Evolutionary conservation across 2,888 invertebrate genomes (phyloP).

Genomic region (Latrodectus elegans): DNA sequence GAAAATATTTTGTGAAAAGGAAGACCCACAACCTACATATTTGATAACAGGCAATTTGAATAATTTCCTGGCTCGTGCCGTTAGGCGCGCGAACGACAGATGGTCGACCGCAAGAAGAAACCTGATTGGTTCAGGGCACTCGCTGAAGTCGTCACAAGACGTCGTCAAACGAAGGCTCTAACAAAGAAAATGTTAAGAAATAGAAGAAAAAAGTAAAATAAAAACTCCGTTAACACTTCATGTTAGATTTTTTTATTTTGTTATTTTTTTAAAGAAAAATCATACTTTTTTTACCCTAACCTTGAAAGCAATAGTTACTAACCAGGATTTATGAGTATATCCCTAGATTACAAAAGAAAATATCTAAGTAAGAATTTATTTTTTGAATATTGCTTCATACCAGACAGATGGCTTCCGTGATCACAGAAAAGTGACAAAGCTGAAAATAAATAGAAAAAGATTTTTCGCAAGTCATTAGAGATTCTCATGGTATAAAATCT

Average conservation of each 20-base stretch:
- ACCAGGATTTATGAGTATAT: background rate
- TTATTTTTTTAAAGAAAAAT: too few relatives aligned
- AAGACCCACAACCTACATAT: background rate
- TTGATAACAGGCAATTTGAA: background rate
- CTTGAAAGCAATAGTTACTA: conserved; percentile 4
- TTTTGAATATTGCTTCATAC: conserved; percentile 7
- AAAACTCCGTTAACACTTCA: background rate
- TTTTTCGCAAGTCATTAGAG: too few relatives aligned
- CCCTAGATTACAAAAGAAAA: background rate
- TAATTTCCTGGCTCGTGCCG: conserved; percentile 26
- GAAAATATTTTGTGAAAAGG: too few relatives aligned
- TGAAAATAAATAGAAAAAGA: too few relatives aligned
- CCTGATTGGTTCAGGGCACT: conserved; percentile 16
- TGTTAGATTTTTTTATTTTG: background rate
- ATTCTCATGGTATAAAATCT: too few relatives aligned
- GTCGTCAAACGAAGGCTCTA: background rate
- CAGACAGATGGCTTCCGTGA: conserved; percentile 24
- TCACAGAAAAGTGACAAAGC: background rate
- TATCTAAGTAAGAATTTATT: background rate
- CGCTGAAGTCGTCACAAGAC: background rate
- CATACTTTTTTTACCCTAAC: background rate
- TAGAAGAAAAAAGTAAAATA: background rate
- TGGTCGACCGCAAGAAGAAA: conserved; percentile 7
- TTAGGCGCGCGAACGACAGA: conserved; percentile 14
- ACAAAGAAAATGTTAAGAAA: too few relatives aligned